Evolutionary conservation across 2,888 invertebrate genomes (phyloP), one percentile per base, ranked within the genome.

Genomic region (Lamellibrachia columna): DNA sequence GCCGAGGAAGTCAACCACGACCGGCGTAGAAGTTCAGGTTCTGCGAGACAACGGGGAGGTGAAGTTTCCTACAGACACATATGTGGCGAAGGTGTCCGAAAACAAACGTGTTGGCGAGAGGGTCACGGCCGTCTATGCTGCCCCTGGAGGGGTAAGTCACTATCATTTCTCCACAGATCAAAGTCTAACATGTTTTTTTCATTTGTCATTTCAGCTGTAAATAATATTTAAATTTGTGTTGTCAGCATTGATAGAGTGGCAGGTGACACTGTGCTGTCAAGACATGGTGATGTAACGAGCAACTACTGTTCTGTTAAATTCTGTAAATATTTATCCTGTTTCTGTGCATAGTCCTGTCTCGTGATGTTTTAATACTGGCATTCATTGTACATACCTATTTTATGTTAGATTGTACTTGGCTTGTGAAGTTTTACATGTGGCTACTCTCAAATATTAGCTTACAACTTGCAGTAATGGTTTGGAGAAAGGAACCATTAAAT

Each of bases 21-120:
- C 95, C 11, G 93, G 93, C 53, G 95, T 96, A 15, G 95, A 95
- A 92, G 94, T 96, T n/a, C 93, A 93, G 9, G 94, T 96, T 3
- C 92, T 93, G n/a, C 93, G 95, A 40, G 95, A 95, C 22, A 90
- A 93, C 15, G 94, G 94, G 75, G 92, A 91, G 7, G 92, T 94
- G 52, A 92, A 93, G 91, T 94, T 94, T 92, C 75, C 91, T 28
- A 90, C 92, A 8, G 90, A 91, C 11, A 75, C 60, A 8, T 94
- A 94, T 91, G 92, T 28, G 11, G 91, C 93, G 8, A 11, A 58
- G 40, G 91, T 94, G 11, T 93, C 93, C 4, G 94, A 94, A 93
- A 94, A 94, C 92, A 53, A 91, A 8, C 53, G 22, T 1, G 92
- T 94, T n/a, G 93, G 93, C 11, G 55, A 58, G 28, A n/a, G 11